Evolutionary conservation across 1,140 invertebrate genomes (phyloP).

Genomic region (Drosophila ananassae): DNA sequence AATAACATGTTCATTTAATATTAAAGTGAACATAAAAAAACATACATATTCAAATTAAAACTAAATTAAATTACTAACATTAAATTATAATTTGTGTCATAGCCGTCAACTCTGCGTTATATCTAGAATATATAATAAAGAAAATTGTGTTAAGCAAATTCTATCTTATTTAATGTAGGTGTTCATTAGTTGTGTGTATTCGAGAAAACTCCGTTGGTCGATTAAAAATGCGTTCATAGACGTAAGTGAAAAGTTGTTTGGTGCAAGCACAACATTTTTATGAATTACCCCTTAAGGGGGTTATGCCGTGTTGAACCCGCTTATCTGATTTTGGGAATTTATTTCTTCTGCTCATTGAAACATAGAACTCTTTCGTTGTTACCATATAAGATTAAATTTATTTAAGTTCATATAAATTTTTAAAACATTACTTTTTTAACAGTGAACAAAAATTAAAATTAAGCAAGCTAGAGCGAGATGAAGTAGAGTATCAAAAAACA

Average conservation of each 20-base stretch:
- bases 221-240: conserved; percentile 12
- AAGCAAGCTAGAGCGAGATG: too few species aligned
- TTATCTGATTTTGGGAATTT: too few species aligned
- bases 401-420: too few species aligned
- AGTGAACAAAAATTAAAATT: too few species aligned
- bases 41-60: conserved; percentile 48
- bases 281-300: too few species aligned
- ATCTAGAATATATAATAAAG: conserved; percentile 51
- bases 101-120: conserved; percentile 56
- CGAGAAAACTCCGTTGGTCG: conserved; percentile 25
- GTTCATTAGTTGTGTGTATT: conserved; percentile 10
- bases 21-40: conserved; percentile 56
- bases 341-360: too few species aligned
- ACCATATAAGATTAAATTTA: too few species aligned
- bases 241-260: not conserved
- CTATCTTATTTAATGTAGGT: conserved; percentile 50
- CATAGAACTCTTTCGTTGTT: too few species aligned
- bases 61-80: conserved; percentile 64
- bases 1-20: conserved; percentile 74
- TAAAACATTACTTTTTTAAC: too few species aligned
- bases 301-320: too few species aligned
- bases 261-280: too few species aligned
- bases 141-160: conserved; percentile 62
- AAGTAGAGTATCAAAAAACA: too few species aligned
- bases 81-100: conserved; percentile 67